phyloP scores from a whole-genome alignment of 2,888 invertebrate genomes.

The Archips crataeganus region DNA sequence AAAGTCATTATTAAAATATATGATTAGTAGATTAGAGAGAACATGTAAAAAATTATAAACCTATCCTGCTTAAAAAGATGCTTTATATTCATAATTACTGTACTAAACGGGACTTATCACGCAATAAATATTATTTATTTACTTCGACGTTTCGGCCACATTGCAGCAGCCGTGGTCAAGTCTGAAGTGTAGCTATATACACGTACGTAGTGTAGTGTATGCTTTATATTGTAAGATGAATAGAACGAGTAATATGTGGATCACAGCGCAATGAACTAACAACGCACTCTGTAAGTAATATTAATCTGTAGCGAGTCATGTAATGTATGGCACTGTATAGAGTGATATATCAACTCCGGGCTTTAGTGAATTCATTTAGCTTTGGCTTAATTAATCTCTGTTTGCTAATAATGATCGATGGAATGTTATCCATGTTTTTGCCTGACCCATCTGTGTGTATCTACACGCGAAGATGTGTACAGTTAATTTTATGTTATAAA shows the following conservation, averaged over 20 bases:
- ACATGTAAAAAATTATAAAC: no score
- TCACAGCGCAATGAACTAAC: not conserved
- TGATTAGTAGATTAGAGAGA: no score
- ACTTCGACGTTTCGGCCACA: no score
- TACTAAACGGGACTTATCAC: no score
- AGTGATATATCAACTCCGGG: conserved; percentile 36
- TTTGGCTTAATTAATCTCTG: conserved; percentile 38
- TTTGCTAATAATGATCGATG: conserved; percentile 43
- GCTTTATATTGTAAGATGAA: not conserved
- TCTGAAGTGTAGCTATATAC: no score
- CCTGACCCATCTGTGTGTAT: conserved; percentile 28
- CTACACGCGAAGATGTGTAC: conserved; percentile 12
- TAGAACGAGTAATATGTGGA: not conserved
- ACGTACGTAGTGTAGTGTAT: no score
- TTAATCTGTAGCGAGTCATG: not conserved
- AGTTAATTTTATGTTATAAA: not conserved
- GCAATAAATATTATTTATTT: no score
- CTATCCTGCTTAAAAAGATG: no score
- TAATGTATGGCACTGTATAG: conserved; percentile 8
- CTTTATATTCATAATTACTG: no score
- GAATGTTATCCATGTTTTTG: conserved; percentile 31
- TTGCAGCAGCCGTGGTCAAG: no score
- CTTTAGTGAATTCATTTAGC: conserved; percentile 38
- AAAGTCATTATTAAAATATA: no score
- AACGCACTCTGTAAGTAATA: conserved; percentile 1